phyloP scores from a whole-genome alignment of 2,797 vertebrate genomes.

The Sciaenops ocellatus region DNA sequence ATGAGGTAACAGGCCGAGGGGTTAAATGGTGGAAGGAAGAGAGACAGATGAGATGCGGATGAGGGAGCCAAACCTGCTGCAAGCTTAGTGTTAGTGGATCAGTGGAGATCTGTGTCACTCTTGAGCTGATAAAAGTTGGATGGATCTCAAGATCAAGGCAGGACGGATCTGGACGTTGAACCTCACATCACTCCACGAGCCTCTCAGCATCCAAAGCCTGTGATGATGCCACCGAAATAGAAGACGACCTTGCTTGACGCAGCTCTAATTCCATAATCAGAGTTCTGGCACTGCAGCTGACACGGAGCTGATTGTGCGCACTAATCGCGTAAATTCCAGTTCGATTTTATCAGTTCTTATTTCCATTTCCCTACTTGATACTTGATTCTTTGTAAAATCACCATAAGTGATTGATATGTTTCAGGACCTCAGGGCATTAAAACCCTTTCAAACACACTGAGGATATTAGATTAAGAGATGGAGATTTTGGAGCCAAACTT shows the following conservation, averaged over 20 bases:
- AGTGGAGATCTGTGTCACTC: conserved; percentile 61
- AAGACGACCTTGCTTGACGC: conserved; percentile 9
- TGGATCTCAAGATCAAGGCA: conserved; percentile 25
- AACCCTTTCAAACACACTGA: conserved; percentile 1
- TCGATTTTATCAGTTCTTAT: conserved; percentile 20
- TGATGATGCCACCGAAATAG: conserved; percentile 36
- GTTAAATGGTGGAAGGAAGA: conserved; percentile 51
- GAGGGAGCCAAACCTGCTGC: conserved; percentile 53
- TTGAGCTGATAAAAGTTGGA: conserved; percentile 54
- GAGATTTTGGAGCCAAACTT: neutral
- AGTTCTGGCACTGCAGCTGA: conserved; percentile 6
- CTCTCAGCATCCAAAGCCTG: conserved; percentile 39
- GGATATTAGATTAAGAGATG: conserved; percentile 1
- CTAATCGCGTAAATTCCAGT: conserved; percentile 18
- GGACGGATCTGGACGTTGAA: conserved; percentile 37
- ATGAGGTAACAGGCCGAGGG: conserved; percentile 20
- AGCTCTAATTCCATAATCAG: conserved; percentile 35
- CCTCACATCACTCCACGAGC: conserved; percentile 4
- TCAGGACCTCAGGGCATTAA: conserved; percentile 9
- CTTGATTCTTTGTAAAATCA: conserved; percentile 15
- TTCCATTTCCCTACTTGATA: conserved; percentile 18
- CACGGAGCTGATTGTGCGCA: neutral
- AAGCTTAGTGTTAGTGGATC: conserved; percentile 56
- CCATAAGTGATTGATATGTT: conserved; percentile 11
- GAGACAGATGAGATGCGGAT: conserved; percentile 53